These are phyloP conservation scores for Carassius auratus DNA, from an alignment of 2,113 vertebrate genomes.

Conservation along the genomic window DNA sequence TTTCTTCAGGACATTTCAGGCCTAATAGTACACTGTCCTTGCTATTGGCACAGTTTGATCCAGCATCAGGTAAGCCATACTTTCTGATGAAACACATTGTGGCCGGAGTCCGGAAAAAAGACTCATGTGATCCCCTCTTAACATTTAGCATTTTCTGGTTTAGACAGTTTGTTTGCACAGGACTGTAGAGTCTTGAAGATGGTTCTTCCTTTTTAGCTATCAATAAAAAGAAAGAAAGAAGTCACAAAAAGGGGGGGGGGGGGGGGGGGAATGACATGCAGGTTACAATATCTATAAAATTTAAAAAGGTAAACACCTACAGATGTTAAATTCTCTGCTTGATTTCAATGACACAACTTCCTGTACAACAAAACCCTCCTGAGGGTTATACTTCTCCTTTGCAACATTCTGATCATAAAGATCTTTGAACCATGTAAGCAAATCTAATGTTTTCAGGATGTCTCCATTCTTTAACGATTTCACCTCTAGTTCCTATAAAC, in stretches of 20 bases:
- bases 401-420: too few species aligned
- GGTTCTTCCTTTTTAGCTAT: neutral
- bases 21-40: constrained; percentile 45
- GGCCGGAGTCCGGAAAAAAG: neutral
- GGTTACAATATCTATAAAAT: neutral
- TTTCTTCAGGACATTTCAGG: constrained; percentile 40
- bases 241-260: too few species aligned
- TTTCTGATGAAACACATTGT: constrained; percentile 55
- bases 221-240: neutral
- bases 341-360: too few species aligned
- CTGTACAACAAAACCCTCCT: too few species aligned
- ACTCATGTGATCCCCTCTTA: neutral
- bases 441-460: constrained; percentile 69
- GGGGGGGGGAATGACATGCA: neutral
- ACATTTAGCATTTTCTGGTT: neutral
- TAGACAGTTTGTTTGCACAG: neutral
- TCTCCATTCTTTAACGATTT: constrained; percentile 81
- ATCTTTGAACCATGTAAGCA: too few species aligned
- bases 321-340: neutral
- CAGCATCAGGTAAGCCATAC: constrained; percentile 29
- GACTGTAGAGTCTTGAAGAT: neutral
- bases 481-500: constrained; percentile 71
- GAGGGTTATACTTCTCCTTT: too few species aligned
- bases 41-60: neutral
- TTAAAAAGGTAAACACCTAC: neutral